A percentile compares a stretch with the other conserved stretches of the same genome.
Evolutionary conservation across 2,888 invertebrate species (phyloP).

Genomic region (Rhagium mordax): DNA sequence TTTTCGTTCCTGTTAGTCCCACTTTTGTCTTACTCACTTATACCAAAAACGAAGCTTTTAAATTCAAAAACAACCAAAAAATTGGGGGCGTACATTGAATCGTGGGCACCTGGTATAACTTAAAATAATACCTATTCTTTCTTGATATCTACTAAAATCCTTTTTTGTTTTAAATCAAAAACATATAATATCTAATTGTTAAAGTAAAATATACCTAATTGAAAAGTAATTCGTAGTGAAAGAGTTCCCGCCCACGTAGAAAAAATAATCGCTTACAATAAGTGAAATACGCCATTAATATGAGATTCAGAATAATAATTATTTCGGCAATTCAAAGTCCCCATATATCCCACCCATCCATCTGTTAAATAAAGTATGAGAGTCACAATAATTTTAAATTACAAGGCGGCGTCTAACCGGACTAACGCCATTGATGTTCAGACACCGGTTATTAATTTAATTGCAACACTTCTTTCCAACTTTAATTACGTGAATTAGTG

Average conservation of each 20-base stretch:
- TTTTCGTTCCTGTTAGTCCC: no score
- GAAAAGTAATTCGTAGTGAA: background rate
- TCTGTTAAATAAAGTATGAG: constrained; percentile 29
- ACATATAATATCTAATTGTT: no score
- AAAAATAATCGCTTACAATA: constrained; percentile 5
- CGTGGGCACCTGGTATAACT: no score
- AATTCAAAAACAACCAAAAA: no score
- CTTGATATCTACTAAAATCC: no score
- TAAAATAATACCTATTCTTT: no score
- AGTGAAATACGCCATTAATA: background rate
- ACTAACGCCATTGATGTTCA: constrained; percentile 28
- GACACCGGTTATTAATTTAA: constrained; percentile 33
- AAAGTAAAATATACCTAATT: no score
- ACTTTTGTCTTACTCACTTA: no score
- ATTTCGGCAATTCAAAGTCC: constrained; percentile 29
- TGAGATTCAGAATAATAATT: constrained; percentile 7
- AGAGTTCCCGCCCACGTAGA: constrained; percentile 19
- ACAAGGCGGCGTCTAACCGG: constrained; percentile 57
- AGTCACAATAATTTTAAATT: constrained; percentile 56
- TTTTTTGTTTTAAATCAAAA: no score
- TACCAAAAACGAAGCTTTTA: no score
- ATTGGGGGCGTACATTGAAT: no score
- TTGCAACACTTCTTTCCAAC: background rate
- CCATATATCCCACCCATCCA: constrained; percentile 17
- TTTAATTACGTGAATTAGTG: constrained; percentile 5